These are phyloP conservation scores for Lepeophtheirus salmonis DNA, from an alignment of 1,140 invertebrate genomes.

Conservation along the genomic window DNA sequence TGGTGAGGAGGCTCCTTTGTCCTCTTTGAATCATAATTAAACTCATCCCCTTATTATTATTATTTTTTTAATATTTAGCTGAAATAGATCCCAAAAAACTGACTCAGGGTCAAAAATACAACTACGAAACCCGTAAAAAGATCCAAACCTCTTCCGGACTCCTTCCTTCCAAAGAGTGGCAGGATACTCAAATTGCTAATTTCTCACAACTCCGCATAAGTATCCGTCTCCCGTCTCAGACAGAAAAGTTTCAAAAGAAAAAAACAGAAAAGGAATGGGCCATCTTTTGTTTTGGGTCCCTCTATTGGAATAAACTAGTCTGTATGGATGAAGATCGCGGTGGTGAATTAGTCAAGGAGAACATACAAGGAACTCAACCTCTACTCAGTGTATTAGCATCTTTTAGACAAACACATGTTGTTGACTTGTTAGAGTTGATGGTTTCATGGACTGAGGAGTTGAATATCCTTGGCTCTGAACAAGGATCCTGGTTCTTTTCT, in stretches of 20 bases:
- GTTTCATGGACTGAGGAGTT: neutral
- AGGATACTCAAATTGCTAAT: slow-evolving; percentile 3
- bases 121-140: neutral
- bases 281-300: slow-evolving; percentile 1
- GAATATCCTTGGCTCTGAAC: neutral
- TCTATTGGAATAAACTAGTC: slow-evolving; percentile 3
- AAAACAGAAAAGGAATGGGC: slow-evolving; percentile 4
- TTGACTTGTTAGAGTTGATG: neutral
- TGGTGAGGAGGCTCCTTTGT: neutral
- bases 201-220: neutral
- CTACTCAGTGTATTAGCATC: neutral
- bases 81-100: neutral
- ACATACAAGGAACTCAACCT: neutral
- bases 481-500: neutral
- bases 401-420: neutral
- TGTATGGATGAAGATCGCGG: neutral
- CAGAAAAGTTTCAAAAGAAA: neutral
- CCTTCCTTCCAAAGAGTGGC: slow-evolving; percentile 2
- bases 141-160: neutral
- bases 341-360: neutral
- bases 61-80: neutral
- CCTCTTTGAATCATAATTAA: neutral
- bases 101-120: neutral
- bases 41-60: neutral
- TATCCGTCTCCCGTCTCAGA: neutral